Conservation (phyloP, 2,888 invertebrate species). For the Eristalis tenax region DNA sequence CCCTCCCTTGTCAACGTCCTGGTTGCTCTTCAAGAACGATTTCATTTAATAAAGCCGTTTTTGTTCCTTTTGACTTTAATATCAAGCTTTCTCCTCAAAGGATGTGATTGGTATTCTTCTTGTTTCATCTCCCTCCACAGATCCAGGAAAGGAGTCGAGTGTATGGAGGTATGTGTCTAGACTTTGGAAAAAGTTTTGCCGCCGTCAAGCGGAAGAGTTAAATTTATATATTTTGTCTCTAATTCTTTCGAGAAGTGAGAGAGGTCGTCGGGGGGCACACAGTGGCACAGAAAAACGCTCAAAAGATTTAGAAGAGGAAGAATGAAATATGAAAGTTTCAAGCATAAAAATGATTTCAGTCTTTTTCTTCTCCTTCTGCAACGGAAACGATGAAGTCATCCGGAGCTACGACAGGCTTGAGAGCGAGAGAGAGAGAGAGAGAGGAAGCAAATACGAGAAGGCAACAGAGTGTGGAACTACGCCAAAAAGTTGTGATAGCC, state of each 20-base stretch:
- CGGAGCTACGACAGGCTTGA: slow-evolving; percentile 7
- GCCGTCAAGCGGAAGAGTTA: slow-evolving; percentile 57
- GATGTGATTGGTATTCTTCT: slow-evolving; percentile 24
- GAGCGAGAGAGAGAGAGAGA: neutral
- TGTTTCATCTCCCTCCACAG: neutral
- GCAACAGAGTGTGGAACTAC: slow-evolving; percentile 52
- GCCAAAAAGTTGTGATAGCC: slow-evolving; percentile 37
- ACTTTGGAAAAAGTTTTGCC: slow-evolving; percentile 54
- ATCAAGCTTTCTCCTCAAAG: neutral
- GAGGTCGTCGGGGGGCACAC: neutral
- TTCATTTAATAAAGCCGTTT: slow-evolving; percentile 18
- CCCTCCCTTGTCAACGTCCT: neutral
- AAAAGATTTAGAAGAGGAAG: slow-evolving; percentile 7
- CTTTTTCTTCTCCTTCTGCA: neutral
- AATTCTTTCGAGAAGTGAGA: slow-evolving; percentile 15
- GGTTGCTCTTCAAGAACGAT: slow-evolving; percentile 9
- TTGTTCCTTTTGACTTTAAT: neutral
- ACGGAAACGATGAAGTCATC: slow-evolving; percentile 56
- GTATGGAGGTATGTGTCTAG: slow-evolving; percentile 40
- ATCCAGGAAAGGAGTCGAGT: neutral
- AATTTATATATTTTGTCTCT: slow-evolving; percentile 57
- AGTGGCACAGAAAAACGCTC: neutral
- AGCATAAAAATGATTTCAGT: slow-evolving; percentile 57
- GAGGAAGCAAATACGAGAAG: neutral
- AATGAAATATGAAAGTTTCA: slow-evolving; percentile 60